Conservation (phyloP, 92 coral and sea anemone genomes). For the Bergia puertoricense region DNA sequence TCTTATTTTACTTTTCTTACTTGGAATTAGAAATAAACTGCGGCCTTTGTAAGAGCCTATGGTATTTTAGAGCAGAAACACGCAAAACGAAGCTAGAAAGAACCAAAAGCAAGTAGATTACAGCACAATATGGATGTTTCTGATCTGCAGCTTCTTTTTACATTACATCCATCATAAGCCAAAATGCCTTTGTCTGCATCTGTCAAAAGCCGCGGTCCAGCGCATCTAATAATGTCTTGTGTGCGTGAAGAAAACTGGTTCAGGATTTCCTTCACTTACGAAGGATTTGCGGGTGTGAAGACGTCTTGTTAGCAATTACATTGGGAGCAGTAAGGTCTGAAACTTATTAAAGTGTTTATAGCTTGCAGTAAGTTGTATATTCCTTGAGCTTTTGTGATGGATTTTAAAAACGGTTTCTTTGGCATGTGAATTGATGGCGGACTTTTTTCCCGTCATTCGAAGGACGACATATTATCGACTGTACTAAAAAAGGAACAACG, state of each 20-base stretch:
- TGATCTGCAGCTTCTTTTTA: neutral
- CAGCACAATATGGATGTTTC: neutral
- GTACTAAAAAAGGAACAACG: too few relatives aligned
- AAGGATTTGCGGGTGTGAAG: conserved; percentile 28
- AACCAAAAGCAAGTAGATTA: neutral
- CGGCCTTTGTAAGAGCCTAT: neutral
- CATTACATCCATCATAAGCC: neutral
- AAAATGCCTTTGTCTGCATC: neutral
- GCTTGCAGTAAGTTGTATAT: too few relatives aligned
- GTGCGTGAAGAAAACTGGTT: neutral
- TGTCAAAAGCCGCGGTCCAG: neutral
- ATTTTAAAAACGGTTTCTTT: too few relatives aligned
- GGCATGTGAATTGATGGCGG: too few relatives aligned
- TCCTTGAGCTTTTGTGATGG: neutral
- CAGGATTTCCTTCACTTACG: conserved; percentile 38
- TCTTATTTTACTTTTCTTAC: too few relatives aligned
- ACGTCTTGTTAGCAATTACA: conserved; percentile 27
- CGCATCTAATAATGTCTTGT: neutral
- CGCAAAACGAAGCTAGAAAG: neutral
- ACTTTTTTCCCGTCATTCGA: too few relatives aligned
- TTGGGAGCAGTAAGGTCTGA: neutral
- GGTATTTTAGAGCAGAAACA: neutral
- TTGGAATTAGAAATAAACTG: too few relatives aligned
- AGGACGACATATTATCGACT: too few relatives aligned
- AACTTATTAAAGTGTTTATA: neutral